Base-by-base conservation (phyloP, 23 tunicate species). In the Clavelina lepadiformis region DNA sequence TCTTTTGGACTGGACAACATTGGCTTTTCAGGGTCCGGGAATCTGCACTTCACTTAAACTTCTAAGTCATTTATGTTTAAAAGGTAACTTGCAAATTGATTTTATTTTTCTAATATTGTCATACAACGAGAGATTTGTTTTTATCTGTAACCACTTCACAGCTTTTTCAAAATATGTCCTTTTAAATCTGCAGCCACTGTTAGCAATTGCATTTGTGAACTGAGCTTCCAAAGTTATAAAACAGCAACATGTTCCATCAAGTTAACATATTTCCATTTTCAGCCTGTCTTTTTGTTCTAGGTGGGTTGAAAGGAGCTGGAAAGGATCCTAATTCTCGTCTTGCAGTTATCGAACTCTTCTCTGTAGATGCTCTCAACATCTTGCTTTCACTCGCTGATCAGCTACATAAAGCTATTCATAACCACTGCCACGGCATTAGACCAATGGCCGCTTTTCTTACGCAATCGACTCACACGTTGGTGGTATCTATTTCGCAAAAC, bases 1-100 rank as follows among this genome's bases (percentile, higher is more conserved):
- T 4, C 49, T 58, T 21, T 49, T 84, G 68, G 93, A 84, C 44
- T 84, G 93, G 93, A 67, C 67, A 25, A 62, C 85, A 22, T 37
- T 86, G 70, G 66, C 64, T 35, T 66, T 53, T 5, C 65, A 46
- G 41, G 95, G 95, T 1, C 87, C 96, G 11, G 86, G 72, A 44
- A 33, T 87, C 3, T 80, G 82, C 61, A 73, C 71, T 6, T 72
- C 86, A 5, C 76, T 87, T 32, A 70, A 82, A 28, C 18, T 79
- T 45, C 49, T 87, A 31, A 74, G 96, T 61, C 79, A 69, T 46
- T 21, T 56, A 13, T 65, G 82, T 33, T 2, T 29, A n/a, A 46
- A 54, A 28, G 76, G 86, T 62, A 61, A 61, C 25, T n/a, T n/a
- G n/a, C n/a, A n/a, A n/a, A n/a, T n/a, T n/a, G n/a, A n/a, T n/a